phyloP scores from a whole-genome alignment of 2,797 vertebrate species.

The Mycteria americana region DNA sequence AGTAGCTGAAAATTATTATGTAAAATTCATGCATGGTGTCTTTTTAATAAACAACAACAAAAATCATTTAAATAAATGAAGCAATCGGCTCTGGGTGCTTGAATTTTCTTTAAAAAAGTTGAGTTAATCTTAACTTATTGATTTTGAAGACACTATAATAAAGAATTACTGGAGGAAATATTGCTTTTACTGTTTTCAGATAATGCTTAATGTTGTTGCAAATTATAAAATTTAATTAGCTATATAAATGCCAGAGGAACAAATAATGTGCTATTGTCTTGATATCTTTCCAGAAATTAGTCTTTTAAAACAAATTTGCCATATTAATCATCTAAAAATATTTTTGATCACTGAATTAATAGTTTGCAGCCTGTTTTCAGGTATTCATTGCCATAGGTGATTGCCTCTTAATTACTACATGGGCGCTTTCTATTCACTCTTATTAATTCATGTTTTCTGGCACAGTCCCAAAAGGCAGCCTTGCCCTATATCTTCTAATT shows the following conservation, averaged over 20 bases:
- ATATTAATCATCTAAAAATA: conserved; percentile 99
- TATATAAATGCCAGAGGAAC: conserved; percentile 97
- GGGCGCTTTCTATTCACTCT: conserved; percentile 92
- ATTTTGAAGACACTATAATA: conserved; percentile 67
- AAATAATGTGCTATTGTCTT: conserved; percentile 97
- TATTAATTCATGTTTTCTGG: conserved; percentile 99
- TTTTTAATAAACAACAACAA: conserved; percentile 51
- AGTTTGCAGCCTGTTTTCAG: conserved; percentile 91
- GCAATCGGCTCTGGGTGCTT: conserved; percentile 21
- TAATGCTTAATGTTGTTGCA: conserved; percentile 84
- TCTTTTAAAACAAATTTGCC: conserved; percentile 99
- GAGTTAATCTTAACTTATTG: conserved; percentile 70
- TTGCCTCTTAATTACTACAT: conserved; percentile 99
- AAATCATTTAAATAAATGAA: conserved; percentile 44
- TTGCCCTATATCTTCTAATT: conserved; percentile 99
- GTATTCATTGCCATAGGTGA: conserved; percentile 99
- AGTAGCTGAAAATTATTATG: conserved; percentile 37
- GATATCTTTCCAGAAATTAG: conserved; percentile 99
- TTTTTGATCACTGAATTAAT: conserved; percentile 99
- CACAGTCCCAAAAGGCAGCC: conserved; percentile 93
- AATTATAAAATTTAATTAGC: conserved; percentile 99
- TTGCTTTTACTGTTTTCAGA: conserved; percentile 82
- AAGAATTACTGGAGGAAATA: conserved; percentile 70
- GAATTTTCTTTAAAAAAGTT: conserved; percentile 40
- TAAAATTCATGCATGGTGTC: conserved; percentile 46